A percentile compares a stretch with the other conserved stretches of the same genome.
Conservation (phyloP, 2,888 invertebrate genomes). For the Amblyteles armatorius region DNA sequence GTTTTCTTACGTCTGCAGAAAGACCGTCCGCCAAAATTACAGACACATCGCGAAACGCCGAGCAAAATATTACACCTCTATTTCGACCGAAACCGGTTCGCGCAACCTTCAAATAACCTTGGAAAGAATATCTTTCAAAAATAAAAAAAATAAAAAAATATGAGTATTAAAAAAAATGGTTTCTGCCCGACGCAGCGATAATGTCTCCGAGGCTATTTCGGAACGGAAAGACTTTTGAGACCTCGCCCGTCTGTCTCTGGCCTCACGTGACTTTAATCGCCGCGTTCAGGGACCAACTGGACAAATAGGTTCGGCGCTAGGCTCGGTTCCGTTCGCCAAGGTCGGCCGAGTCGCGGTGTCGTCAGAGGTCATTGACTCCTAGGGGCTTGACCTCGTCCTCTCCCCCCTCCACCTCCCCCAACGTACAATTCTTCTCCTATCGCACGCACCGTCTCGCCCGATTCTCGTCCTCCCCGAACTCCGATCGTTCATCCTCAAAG, state of each 20-base stretch:
- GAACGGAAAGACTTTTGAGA: neutral
- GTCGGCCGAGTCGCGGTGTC: slow-evolving; percentile 77
- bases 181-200: neutral
- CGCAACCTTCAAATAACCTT: neutral
- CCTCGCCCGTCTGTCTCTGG: slow-evolving; percentile 9
- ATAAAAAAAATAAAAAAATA: neutral
- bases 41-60: neutral
- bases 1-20: too few species aligned
- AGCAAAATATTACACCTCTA: neutral
- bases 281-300: slow-evolving; percentile 60
- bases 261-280: slow-evolving; percentile 11
- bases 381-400: slow-evolving; percentile 79
- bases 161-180: neutral
- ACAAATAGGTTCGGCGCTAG: slow-evolving; percentile 77
- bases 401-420: slow-evolving; percentile 69
- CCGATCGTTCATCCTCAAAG: slow-evolving; percentile 3
- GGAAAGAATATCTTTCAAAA: neutral
- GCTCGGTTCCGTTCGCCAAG: slow-evolving; percentile 77
- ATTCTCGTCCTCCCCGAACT: slow-evolving; percentile 20
- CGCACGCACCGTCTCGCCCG: slow-evolving; percentile 29
- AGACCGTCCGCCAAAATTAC: too few species aligned
- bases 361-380: slow-evolving; percentile 82
- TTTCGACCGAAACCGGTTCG: neutral
- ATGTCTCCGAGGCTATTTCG: neutral
- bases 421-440: slow-evolving; percentile 40